These are phyloP conservation scores for Syrmaticus mikado DNA, from an alignment of 2,113 vertebrate genomes.

Conservation along the genomic window DNA sequence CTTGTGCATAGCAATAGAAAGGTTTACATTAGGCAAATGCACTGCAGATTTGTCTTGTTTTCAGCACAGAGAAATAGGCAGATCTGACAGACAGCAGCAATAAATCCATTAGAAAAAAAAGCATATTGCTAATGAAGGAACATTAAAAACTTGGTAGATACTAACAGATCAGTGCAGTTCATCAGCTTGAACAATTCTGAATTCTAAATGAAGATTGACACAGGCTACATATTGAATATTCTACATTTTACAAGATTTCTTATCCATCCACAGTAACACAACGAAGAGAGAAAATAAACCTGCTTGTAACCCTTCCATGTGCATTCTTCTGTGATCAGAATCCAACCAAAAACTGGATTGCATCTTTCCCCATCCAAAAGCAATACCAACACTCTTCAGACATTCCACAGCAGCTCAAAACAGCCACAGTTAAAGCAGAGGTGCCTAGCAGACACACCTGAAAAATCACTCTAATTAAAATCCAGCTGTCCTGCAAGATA, in stretches of 20 bases:
- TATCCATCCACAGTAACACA: background rate
- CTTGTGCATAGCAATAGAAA: background rate
- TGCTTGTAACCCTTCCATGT: background rate
- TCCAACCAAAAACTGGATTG: background rate
- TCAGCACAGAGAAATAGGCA: slow-evolving; percentile 13
- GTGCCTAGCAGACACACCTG: background rate
- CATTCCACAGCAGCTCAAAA: background rate
- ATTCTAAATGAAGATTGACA: background rate
- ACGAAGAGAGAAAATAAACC: background rate
- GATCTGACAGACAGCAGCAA: background rate
- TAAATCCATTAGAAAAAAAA: slow-evolving; percentile 26
- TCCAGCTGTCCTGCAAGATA: background rate
- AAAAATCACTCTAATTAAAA: background rate
- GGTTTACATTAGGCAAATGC: slow-evolving; percentile 52
- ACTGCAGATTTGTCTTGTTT: slow-evolving; percentile 28
- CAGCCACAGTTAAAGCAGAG: background rate
- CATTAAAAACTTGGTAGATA: slow-evolving; percentile 10
- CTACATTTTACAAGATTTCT: background rate
- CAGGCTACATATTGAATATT: background rate
- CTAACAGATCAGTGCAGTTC: background rate
- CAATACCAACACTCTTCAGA: background rate
- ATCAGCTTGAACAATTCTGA: background rate
- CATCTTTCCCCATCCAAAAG: background rate
- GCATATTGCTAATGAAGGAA: background rate
- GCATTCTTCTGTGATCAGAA: background rate